Evolutionary conservation across 2,888 invertebrate species (phyloP), one percentile per base, ranked within the genome.

Genomic region (Atherix ibis): DNA sequence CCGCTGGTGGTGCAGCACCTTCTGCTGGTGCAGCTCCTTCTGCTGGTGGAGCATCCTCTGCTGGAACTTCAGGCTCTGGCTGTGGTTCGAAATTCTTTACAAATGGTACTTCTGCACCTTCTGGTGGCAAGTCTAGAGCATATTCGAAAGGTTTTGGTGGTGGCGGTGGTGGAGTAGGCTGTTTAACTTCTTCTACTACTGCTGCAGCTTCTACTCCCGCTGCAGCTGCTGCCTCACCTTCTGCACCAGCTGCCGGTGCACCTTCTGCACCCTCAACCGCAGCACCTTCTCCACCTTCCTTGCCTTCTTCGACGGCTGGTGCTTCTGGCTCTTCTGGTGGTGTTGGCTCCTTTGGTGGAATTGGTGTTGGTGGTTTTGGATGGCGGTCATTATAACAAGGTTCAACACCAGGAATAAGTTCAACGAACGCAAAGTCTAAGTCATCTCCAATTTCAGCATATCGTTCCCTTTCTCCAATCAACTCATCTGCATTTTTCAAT

Each of bases 371-470:
- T 35, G 62, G 60, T 38, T 62, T 63, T 24, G 62, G 63, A 44
- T 58, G 50, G 24, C 57, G 54, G 18, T 58, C 58, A 39, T 56
- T 59, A 42, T 56, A 61, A 42, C 47, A 48, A 13, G 66, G 64
- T 48, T 66, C 64, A 44, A 71, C 67, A 48, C 70, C 71, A 36
- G 68, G 68, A 60, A 73, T 70, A 49, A 77, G 66, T 63, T 91
- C 89, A 55, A 84, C 76, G 71, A 91, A 89, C 48, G 91, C 88
- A 61, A 76, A 72, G 68, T 92, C 92, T 71, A 94, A 73, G 67
- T 84, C 89, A 63, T 89, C 83, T 51, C 83, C 84, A 66, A 94
- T 83, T 62, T 79, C 74, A 68, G 87, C 88, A 75, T 77, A 91
- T 65, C 76, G 77, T 71, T 91, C 88, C 70, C 82, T 89, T 65